Conservation (phyloP, 2,888 invertebrate species). For the Lampropteryx suffumata region DNA sequence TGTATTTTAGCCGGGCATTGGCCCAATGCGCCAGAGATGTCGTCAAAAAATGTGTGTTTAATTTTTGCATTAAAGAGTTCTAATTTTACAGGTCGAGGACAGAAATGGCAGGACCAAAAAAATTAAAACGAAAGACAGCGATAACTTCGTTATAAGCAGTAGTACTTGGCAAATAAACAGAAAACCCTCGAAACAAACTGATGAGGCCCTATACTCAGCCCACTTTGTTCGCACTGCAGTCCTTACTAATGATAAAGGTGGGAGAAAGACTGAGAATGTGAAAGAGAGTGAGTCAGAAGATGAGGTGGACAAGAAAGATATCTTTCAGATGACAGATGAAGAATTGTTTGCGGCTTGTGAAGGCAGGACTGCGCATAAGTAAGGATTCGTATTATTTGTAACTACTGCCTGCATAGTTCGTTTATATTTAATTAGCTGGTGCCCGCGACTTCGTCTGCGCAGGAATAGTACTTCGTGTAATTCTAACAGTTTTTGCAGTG, state of each 20-base stretch:
- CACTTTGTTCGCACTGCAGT: slow-evolving; percentile 67
- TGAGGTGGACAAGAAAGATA: slow-evolving; percentile 48
- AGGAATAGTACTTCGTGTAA: too few relatives aligned
- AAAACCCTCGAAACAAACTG: slow-evolving; percentile 41
- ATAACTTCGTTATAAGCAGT: slow-evolving; percentile 65
- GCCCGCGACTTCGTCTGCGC: too few relatives aligned
- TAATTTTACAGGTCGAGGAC: slow-evolving; percentile 56
- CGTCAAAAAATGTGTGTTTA: too few relatives aligned
- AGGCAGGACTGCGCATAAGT: slow-evolving; percentile 93
- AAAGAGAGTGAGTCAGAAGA: slow-evolving; percentile 52
- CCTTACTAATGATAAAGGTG: slow-evolving; percentile 52
- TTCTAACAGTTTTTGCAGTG: too few relatives aligned
- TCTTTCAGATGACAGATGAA: slow-evolving; percentile 86
- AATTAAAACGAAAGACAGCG: slow-evolving; percentile 60
- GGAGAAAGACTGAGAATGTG: slow-evolving; percentile 52
- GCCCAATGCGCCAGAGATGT: too few relatives aligned
- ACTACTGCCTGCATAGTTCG: too few relatives aligned
- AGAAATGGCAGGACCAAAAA: slow-evolving; percentile 70
- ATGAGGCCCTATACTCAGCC: slow-evolving; percentile 58
- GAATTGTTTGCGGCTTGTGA: slow-evolving; percentile 90
- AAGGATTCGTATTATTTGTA: too few relatives aligned
- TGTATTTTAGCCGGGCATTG: too few relatives aligned
- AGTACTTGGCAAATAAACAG: slow-evolving; percentile 66
- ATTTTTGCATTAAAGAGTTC: not conserved
- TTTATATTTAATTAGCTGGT: too few relatives aligned